Evolutionary conservation across 2,113 vertebrate species (phyloP).

Genomic region (Pithys albifrons): DNA sequence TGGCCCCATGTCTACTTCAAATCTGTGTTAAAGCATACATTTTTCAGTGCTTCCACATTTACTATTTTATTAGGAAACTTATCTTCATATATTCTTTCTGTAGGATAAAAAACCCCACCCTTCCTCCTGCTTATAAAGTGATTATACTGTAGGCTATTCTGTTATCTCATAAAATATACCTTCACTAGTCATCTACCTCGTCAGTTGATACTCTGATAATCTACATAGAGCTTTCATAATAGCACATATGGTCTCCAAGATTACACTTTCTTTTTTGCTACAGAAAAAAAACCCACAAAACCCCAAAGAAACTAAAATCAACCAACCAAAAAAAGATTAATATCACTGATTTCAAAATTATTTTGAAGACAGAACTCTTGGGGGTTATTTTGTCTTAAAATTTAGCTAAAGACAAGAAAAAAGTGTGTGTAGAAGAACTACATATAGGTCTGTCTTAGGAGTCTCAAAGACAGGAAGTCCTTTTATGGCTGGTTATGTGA

Average conservation of each 20-base stretch:
- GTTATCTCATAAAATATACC: not conserved
- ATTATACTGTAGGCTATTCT: not conserved
- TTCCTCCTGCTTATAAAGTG: accelerated
- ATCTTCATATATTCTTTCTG: not conserved
- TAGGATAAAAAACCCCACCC: not conserved
- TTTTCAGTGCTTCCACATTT: not conserved
- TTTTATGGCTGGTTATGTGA: not conserved
- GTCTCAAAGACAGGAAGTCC: not conserved
- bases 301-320: not conserved
- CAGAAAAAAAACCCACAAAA: not conserved
- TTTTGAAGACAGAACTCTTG: not conserved
- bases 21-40: not conserved
- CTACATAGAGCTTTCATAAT: not conserved
- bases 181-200: not conserved
- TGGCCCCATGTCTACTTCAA: not conserved
- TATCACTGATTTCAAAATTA: not conserved
- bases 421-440: not conserved
- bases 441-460: not conserved
- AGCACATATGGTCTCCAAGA: not conserved
- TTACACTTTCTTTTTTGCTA: not conserved
- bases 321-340: not conserved
- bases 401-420: not conserved
- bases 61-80: not conserved
- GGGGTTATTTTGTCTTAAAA: not conserved
- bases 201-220: not conserved